These are phyloP conservation scores for Rhineura floridana DNA, from an alignment of 2,113 vertebrate species.

Conservation along the genomic window DNA sequence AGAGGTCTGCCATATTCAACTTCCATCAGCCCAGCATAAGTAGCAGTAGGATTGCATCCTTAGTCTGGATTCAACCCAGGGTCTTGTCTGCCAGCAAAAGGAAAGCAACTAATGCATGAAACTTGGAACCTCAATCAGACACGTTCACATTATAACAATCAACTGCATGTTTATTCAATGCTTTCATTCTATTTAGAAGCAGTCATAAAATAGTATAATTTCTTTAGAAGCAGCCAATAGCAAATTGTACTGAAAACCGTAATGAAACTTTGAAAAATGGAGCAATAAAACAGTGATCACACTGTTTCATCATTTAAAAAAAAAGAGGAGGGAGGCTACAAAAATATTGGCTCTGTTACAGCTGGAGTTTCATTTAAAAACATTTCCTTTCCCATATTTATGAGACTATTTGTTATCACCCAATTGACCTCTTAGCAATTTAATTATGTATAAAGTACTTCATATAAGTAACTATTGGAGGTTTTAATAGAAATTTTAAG, in stretches of 20 bases:
- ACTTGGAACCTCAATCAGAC: background rate
- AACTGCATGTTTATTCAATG: background rate
- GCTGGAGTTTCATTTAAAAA: background rate
- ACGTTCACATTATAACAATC: background rate
- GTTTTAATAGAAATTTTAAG: conserved; percentile 44
- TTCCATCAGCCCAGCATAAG: too few relatives aligned
- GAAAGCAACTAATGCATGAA: background rate
- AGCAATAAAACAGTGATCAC: background rate
- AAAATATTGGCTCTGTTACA: background rate
- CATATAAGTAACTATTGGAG: conserved; percentile 38
- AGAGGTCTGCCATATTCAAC: too few relatives aligned
- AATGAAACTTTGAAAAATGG: conserved; percentile 15
- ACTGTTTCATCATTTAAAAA: background rate
- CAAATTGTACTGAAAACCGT: background rate
- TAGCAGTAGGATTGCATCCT: background rate
- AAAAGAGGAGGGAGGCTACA: background rate
- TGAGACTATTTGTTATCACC: conserved; percentile 40
- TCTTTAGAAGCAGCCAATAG: background rate
- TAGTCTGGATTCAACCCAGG: background rate
- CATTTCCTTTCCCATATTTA: conserved; percentile 31
- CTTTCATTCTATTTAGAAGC: background rate
- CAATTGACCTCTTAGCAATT: conserved; percentile 42
- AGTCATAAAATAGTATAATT: background rate
- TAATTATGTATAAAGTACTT: conserved; percentile 50
- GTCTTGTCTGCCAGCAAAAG: background rate